Evolutionary conservation across 2,888 invertebrate species (phyloP), one percentile per base, ranked within the genome.

Genomic region (Aporophyla nigra): DNA sequence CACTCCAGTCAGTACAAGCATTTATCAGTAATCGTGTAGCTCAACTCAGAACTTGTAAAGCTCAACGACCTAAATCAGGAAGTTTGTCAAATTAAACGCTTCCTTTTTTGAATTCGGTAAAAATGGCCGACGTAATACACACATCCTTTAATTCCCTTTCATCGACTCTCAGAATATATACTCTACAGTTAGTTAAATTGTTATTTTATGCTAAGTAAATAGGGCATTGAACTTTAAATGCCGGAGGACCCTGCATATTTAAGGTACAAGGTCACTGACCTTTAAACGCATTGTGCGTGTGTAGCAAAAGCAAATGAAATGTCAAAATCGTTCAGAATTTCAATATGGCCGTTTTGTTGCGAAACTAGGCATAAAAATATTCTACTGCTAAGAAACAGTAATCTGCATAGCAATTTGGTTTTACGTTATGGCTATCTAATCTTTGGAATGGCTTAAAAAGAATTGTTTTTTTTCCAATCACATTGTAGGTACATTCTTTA

Each of bases 181-280:
- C n/a, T 10, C 3, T 12, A 69, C 78, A 61, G 76, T 70, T 70
- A 65, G 9, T 54, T 77, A 59, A 53, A 53, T 68, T 66, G 76
- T 14, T 21, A 51, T 14, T 7, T 0, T 74, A 74, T 56, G 56
- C 49, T 51, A 65, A 76, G 43, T 76, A 5, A 51, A 63, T 59
- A 76, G 76, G 59, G 0, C 80, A 33, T 70, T 61, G 27, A 65
- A 65, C 80, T 6, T 14, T 43, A 21, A 14, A 53, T 66, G 54
- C 54, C 51, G 16, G 43, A 67, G 59, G 56, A 56, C 61, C 69
- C 59, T 61, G 59, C 76, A 51, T 76, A 46, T 7, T 19, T 67
- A 40, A 54, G 24, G 58, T 2, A 54, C 6, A 33, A 51, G 54
- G 54, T 69, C 33, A 33, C 0, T 10, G 43, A 43, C 49, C 76